Conservation (phyloP, 2,888 invertebrate species). For the Gymnosoma rotundatum region DNA sequence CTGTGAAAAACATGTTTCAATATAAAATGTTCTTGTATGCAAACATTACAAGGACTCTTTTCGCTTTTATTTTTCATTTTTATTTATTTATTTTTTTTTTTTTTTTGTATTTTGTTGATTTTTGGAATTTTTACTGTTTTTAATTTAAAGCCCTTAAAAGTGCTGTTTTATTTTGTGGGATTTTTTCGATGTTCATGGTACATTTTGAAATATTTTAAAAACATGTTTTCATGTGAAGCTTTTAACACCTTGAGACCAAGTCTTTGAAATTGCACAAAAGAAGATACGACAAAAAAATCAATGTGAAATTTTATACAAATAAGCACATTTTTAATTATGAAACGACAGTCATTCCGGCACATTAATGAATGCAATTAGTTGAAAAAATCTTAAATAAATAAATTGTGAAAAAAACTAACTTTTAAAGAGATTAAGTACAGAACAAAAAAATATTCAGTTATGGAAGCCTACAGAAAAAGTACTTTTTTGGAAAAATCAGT, state of each 20-base stretch:
- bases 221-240: constrained; percentile 62
- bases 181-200: constrained; percentile 22
- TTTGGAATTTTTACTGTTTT: constrained; percentile 46
- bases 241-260: constrained; percentile 67
- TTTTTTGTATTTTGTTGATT: constrained; percentile 4
- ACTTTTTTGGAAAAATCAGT: too few species aligned
- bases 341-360: neutral
- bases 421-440: too few species aligned
- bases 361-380: too few species aligned
- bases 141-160: constrained; percentile 46
- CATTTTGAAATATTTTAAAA: constrained; percentile 54
- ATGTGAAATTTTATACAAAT: constrained; percentile 22
- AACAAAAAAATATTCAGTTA: too few species aligned
- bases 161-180: constrained; percentile 26
- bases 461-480: too few species aligned
- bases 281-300: neutral
- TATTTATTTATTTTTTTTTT: neutral
- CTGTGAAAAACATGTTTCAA: constrained; percentile 68
- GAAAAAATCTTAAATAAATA: too few species aligned
- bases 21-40: constrained; percentile 58
- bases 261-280: constrained; percentile 39
- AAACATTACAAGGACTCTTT: constrained; percentile 61
- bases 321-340: neutral
- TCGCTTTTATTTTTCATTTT: neutral
- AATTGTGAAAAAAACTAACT: too few species aligned